Evolutionary conservation across 2,888 invertebrate genomes (phyloP), one percentile per base, ranked within the genome.

Genomic region (Gandaritis pyraliata): DNA sequence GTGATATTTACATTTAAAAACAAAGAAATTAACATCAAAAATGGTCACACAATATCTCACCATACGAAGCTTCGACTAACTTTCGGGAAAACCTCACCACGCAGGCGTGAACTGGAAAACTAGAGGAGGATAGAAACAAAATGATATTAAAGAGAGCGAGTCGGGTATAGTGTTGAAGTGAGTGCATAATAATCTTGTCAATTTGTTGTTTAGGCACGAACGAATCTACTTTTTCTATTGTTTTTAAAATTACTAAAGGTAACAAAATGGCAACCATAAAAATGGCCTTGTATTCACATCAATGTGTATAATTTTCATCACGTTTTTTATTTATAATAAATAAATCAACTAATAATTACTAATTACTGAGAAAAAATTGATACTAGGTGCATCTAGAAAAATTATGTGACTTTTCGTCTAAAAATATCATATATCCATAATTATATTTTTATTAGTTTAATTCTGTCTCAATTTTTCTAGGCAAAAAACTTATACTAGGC

Each of bases 11-110:
- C 8, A 33, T 23, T 23, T 23, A 56, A 16, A 11, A 30, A 46
- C 39, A 15, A 41, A 49, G 43, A 13, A 45, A 39, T 33, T 47
- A n/a, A 33, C 36, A 48, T n/a, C 41, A 43, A 58, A 55, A 72
- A 69, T 70, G 66, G 53, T 49, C 61, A 62, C 23, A 70, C 70
- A 69, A 68, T 71, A 66, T 68, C 53, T 70, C 80, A 83, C 69
- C 75, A 56, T 90, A 90, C 71, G 86, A 72, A 89, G 87, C 90
- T 90, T 88, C 90, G 75, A 90, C 74, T 76, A 81, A 83, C 85
- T 86, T 87, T 86, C 77, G 85, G 85, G 85, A 83, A 86, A 83
- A 59, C 78, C 72, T 71, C 67, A 73, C n/a, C 51, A 82, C 92
- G 91, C 91, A 88, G 61, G 87, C 87, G 89, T 77, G 78, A 82